Evolutionary conservation across 1,140 invertebrate genomes (phyloP), one percentile per base, ranked within the genome.

Genomic region (Brachionus paranguensis): DNA sequence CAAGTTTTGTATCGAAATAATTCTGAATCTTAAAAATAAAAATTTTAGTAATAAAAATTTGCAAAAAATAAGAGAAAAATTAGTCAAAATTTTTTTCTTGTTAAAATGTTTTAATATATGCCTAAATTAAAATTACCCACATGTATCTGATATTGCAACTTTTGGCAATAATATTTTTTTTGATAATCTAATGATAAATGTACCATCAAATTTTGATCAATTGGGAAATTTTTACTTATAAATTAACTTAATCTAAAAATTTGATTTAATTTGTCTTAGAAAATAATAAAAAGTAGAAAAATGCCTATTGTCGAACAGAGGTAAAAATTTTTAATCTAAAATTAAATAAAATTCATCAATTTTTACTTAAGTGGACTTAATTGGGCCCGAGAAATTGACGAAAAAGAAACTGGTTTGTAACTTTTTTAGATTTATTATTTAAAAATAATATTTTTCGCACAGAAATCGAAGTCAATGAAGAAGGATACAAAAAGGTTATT

Each of bases 261-360:
- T 29, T 29, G 33, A 33, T 72, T 72, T 45, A 20, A 43, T 43
- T 17, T 43, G 2, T 24, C 17, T 43, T 43, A 72, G 68, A 72
- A 17, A 72, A 72, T n/a, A 72, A 12, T 43, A 3, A 10, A 43
- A 17, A 10, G 17, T 3, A 10, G 14, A 43, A 72, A 43, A 50
- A 81, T 81, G 78, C 78, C 78, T 14, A 81, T 81, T 81, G 78
- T 81, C 12, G 78, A 81, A 47, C 78, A 81, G 43, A 81, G 78
- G 78, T 81, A 43, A 55, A 17, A 3, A 37, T 37, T 7, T 37
- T 37, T 37, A 37, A 7, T 37, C 5, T 37, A 37, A 37, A 7
- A 37, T 37, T 37, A 7, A 7, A 37, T 37, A 37, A 37, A 37
- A 37, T 65, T 45, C 11, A 27, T 33, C 12, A 81, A 29, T 81